phyloP scores from a whole-genome alignment of 1,140 invertebrate genomes.

The Tribolium madens region DNA sequence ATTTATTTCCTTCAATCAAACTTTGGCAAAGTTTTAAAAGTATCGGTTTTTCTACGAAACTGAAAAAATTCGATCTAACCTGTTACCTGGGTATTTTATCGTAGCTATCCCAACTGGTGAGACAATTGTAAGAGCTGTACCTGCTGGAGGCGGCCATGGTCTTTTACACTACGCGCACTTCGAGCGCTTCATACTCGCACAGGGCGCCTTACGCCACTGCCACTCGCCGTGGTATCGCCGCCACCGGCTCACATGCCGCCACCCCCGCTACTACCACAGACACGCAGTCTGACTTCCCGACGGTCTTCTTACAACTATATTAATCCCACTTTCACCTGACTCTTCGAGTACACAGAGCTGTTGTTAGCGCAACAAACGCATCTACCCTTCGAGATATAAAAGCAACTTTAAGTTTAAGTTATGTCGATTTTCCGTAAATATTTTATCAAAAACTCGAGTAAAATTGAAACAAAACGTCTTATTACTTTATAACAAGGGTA shows the following conservation, averaged over 20 bases:
- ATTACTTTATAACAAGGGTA: neutral
- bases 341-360: neutral
- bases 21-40: neutral
- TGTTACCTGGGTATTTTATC: conserved; percentile 87
- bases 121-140: conserved; percentile 89
- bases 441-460: neutral
- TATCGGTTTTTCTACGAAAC: neutral
- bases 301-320: conserved; percentile 3
- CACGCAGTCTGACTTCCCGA: conserved; percentile 23
- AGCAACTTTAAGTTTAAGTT: neutral
- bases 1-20: neutral
- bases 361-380: no score
- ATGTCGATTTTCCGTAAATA: neutral
- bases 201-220: conserved; percentile 63
- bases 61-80: neutral
- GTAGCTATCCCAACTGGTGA: conserved; percentile 90
- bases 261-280: conserved; percentile 22
- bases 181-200: conserved; percentile 59
- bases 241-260: conserved; percentile 12
- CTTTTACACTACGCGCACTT: conserved; percentile 44
- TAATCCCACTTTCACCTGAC: neutral
- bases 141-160: conserved; percentile 78
- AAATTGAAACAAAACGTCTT: neutral
- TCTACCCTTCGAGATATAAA: no score
- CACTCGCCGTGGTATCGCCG: conserved; percentile 37